Conservation (phyloP, 2,888 invertebrate species). For the Agonopterix arenella region DNA sequence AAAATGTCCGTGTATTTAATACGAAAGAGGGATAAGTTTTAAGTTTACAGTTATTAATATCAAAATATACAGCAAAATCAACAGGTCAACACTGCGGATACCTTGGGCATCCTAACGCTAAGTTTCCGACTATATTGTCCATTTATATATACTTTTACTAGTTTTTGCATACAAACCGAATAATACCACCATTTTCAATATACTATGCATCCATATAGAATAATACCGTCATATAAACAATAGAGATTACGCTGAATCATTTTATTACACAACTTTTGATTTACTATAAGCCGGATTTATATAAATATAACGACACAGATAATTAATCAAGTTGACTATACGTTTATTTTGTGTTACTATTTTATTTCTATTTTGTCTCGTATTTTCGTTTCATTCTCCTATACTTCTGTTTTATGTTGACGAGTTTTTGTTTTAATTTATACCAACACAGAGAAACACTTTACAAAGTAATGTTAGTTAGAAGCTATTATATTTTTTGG, state of each 20-base stretch:
- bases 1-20: constrained; percentile 22
- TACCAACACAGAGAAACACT: constrained; percentile 77
- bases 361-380: constrained; percentile 30
- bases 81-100: constrained; percentile 69
- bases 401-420: constrained; percentile 61
- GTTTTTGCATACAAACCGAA: constrained; percentile 64
- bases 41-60: constrained; percentile 61
- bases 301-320: constrained; percentile 34
- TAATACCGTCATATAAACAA: constrained; percentile 41
- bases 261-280: constrained; percentile 48
- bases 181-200: constrained; percentile 57
- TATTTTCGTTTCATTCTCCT: constrained; percentile 52
- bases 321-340: constrained; percentile 31
- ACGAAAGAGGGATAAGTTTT: constrained; percentile 70
- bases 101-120: constrained; percentile 75
- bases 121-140: constrained; percentile 59
- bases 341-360: constrained; percentile 33
- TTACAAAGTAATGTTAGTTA: constrained; percentile 62
- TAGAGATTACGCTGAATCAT: constrained; percentile 49
- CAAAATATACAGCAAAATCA: constrained; percentile 52
- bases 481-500: constrained; percentile 63
- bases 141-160: constrained; percentile 69
- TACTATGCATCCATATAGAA: constrained; percentile 63
- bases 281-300: constrained; percentile 54
- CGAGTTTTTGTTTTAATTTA: constrained; percentile 51